A percentile compares a stretch with the other conserved stretches of the same genome.
Conservation (phyloP, 2,113 vertebrate species). For the Rhizomys pruinosus region DNA sequence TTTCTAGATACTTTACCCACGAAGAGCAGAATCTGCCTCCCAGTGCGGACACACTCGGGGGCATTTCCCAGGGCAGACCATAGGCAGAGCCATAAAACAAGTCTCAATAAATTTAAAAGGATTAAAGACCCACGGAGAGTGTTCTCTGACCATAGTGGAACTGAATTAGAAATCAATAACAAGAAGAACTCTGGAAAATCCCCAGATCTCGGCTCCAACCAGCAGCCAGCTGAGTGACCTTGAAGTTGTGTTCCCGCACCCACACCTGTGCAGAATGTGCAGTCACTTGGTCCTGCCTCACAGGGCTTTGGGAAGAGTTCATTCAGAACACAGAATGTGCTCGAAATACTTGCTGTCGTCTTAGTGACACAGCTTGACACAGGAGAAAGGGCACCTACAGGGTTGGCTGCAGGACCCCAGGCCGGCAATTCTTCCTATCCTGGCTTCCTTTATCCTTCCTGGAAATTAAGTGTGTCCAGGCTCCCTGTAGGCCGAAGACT, state of each 20-base stretch:
- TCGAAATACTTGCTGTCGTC: background rate
- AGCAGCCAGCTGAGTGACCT: background rate
- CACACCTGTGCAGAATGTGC: background rate
- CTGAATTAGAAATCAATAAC: slow-evolving; percentile 59
- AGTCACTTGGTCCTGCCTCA: background rate
- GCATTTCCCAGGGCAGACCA: background rate
- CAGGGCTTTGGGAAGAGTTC: background rate
- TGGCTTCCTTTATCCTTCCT: background rate
- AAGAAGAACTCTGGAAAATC: slow-evolving; percentile 56
- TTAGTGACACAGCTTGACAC: background rate
- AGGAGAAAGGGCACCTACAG: background rate
- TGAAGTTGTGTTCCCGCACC: background rate
- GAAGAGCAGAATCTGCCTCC: background rate
- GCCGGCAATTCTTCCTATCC: background rate
- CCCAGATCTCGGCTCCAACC: slow-evolving; percentile 27
- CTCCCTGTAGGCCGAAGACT: background rate
- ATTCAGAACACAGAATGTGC: background rate
- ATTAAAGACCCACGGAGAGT: slow-evolving; percentile 26
- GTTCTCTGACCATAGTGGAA: slow-evolving; percentile 11
- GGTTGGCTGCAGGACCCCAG: background rate
- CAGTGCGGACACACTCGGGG: background rate
- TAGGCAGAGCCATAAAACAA: background rate
- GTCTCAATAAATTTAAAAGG: slow-evolving; percentile 32
- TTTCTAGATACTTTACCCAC: background rate
- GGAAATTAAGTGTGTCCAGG: background rate